These are phyloP conservation scores for Australoheros scitulus DNA, from an alignment of 2,113 vertebrate genomes.

Conservation along the genomic window DNA sequence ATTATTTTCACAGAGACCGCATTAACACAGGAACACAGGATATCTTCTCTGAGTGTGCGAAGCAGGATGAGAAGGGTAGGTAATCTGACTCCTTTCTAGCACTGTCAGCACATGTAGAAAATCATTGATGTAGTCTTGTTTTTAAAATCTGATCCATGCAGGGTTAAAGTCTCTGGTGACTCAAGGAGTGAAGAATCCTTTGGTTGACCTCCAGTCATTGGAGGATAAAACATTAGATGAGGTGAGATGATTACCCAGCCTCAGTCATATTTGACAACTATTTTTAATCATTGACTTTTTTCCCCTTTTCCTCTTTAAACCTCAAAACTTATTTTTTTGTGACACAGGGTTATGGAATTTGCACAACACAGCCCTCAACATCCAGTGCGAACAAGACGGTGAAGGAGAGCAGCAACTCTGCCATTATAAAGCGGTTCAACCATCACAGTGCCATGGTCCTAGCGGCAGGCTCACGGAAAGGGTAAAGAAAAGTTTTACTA, in stretches of 20 bases:
- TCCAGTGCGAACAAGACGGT: slow-evolving; percentile 85
- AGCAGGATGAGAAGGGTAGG: slow-evolving; percentile 95
- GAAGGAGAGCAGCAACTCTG: slow-evolving; percentile 94
- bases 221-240: slow-evolving; percentile 97
- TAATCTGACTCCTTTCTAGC: neutral
- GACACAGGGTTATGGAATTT: slow-evolving; percentile 89
- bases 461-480: slow-evolving; percentile 92
- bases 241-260: slow-evolving; percentile 77
- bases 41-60: slow-evolving; percentile 98
- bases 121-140: neutral
- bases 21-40: slow-evolving; percentile 95
- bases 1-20: slow-evolving; percentile 98
- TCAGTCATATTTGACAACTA: neutral
- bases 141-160: slow-evolving; percentile 50
- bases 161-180: slow-evolving; percentile 94
- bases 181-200: slow-evolving; percentile 96
- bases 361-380: slow-evolving; percentile 83
- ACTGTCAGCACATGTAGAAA: neutral
- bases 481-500: slow-evolving; percentile 78
- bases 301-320: neutral
- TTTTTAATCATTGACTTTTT: neutral
- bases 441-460: slow-evolving; percentile 99
- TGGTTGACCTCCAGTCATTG: slow-evolving; percentile 91
- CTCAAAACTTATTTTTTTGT: slow-evolving; percentile 27
- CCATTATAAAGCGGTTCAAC: slow-evolving; percentile 98